These are phyloP conservation scores for Drosophila austrosaltans DNA, from an alignment of 2,888 invertebrate species.

Conservation along the genomic window DNA sequence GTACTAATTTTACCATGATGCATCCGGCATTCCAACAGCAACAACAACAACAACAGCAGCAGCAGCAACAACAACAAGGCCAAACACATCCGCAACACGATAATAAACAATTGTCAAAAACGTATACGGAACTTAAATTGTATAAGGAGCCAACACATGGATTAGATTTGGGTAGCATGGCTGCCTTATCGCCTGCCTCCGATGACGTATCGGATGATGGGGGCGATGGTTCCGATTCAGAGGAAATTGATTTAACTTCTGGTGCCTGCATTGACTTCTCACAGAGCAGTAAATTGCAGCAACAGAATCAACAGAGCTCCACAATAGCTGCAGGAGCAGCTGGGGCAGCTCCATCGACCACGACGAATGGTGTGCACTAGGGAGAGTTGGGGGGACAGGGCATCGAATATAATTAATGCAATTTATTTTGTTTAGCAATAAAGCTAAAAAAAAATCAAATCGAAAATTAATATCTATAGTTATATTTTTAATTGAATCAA, in stretches of 20 bases:
- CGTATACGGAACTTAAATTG: conserved; percentile 83
- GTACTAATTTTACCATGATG: conserved; percentile 81
- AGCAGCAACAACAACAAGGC: conserved; percentile 44
- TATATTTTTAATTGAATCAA: too few relatives aligned
- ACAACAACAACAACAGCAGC: conserved; percentile 68
- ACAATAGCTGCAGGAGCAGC: conserved; percentile 8
- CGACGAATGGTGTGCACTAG: conserved; percentile 45
- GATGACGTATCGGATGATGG: conserved; percentile 81
- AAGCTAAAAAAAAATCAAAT: conserved; percentile 29
- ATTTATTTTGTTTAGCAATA: conserved; percentile 56
- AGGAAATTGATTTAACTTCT: conserved; percentile 83
- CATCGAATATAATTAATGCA: conserved; percentile 35
- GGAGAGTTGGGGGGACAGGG: neutral
- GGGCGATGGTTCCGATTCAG: conserved; percentile 83
- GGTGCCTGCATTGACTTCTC: conserved; percentile 84
- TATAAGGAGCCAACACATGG: conserved; percentile 77
- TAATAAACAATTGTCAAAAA: conserved; percentile 74
- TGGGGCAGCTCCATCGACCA: conserved; percentile 8
- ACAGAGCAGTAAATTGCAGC: conserved; percentile 78
- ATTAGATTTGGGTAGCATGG: conserved; percentile 67
- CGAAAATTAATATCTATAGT: too few relatives aligned
- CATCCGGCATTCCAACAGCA: conserved; percentile 82
- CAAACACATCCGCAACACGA: conserved; percentile 16
- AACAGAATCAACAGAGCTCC: conserved; percentile 41
- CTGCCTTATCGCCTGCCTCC: conserved; percentile 73